Evolutionary conservation across 2,888 invertebrate genomes (phyloP), one percentile per base, ranked within the genome.

Genomic region (Cerastis leucographa): DNA sequence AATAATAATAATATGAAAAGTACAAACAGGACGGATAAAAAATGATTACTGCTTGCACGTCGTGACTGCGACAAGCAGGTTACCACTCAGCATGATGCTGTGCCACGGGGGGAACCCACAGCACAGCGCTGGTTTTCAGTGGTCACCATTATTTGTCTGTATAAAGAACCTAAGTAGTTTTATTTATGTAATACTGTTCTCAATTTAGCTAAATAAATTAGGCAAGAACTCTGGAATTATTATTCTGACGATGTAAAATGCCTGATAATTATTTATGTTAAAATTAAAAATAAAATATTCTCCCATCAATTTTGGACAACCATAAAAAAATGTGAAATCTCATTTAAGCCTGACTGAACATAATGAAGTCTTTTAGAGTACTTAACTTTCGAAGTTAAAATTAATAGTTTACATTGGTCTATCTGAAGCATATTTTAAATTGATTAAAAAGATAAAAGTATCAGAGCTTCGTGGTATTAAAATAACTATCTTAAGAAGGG

Each of bases 381-480:
- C 3, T 9, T 35, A 35, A 67, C 25, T 56, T 35, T 11, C 35
- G 35, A 74, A 74, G 25, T 74, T 44, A 51, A 59, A 64, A 74
- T 74, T 29, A 65, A 54, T 74, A 65, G 51, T 22, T 40, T n/a
- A 29, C 14, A 54, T 19, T 74, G 29, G 40, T 80, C 69, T 61
- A 46, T 74, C 51, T 65, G 6, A 68, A 79, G 19, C 22, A 69
- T 25, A 65, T n/a, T n/a, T 65, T 56, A 61, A 66, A 75, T 9
- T 0, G 35, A 35, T 35, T 35, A 35, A 35, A 35, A 35, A 35
- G 11, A 68, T 68, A 35, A 68, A 74, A 56, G 22, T 71, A 71
- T 17, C 35, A 44, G 40, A 78, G 17, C 78, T 72, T 59, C 7
- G 42, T 14, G 22, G 65, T 44, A 51, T 72, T 22, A 29, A 46